Evolutionary conservation across 2,888 invertebrate genomes (phyloP), one percentile per base, ranked within the genome.

Genomic region (Dioctria rufipes): DNA sequence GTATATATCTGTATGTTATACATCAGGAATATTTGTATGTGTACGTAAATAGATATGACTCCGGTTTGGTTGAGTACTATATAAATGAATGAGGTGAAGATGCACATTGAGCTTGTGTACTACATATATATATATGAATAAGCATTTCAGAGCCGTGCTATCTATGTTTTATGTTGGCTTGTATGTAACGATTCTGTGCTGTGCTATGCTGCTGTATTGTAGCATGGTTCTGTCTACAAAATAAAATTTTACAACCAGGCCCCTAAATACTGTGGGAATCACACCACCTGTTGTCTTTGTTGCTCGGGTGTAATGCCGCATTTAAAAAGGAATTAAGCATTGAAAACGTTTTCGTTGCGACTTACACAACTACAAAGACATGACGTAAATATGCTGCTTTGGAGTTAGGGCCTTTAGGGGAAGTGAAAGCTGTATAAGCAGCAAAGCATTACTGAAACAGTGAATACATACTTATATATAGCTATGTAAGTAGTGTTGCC

Each of bases 261-360:
- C 25, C 73, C 65, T 80, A 80, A 82, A 82, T 81, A 81, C 81
- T 81, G 80, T 83, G 83, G 78, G 81, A 83, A 82, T 80, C 51
- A 49, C 78, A 80, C 79, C 83, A 83, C 83, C 83, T 83, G 83
- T 83, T 83, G 83, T 81, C 83, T 81, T 83, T 81, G 81, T 83
- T 81, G 78, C 80, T 80, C 65, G 43, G 65, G 63, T 77, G 80
- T 83, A 83, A 83, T 81, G 65, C 83, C 69, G 80, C 81, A 81
- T 81, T 83, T 81, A 83, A 83, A 83, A 83, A 80, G 81, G 77
- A 81, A 83, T 83, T 83, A 83, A 83, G 79, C 67, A 81, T 81
- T 81, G 83, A 83, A 81, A 80, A 80, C 43, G 78, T 79, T 78
- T 83, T 78, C 65, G 49, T 39, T 51, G 8, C 65, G 77, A 78